phyloP scores from a whole-genome alignment of 2,888 invertebrate genomes.

The Caenorhabditis macrosperma region DNA sequence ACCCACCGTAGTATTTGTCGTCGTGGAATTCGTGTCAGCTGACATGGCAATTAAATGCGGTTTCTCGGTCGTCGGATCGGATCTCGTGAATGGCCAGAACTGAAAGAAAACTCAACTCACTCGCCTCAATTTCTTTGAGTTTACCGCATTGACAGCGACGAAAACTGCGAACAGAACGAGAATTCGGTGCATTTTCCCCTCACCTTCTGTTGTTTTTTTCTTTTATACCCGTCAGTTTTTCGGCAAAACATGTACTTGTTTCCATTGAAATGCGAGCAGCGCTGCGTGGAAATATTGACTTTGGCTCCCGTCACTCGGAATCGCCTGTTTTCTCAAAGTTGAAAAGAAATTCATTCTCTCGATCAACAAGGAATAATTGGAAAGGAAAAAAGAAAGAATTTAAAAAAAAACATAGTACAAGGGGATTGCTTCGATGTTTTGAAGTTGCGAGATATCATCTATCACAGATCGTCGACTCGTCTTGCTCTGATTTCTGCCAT shows the following conservation, averaged over 20 bases:
- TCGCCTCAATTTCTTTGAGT: not conserved
- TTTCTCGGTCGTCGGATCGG: constrained; percentile 5
- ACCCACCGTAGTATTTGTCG: not conserved
- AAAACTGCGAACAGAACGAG: not conserved
- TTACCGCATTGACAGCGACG: not conserved
- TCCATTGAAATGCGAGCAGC: not conserved
- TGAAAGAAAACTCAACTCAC: not conserved
- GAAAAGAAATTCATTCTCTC: constrained; percentile 1
- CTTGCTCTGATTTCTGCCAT: constrained; percentile 35
- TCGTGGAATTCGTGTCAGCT: not conserved
- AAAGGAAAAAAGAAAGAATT: not conserved
- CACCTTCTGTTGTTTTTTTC: not conserved
- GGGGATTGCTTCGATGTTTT: not conserved
- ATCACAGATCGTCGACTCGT: constrained; percentile 30
- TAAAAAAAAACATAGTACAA: not conserved
- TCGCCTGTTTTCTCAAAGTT: too few relatives aligned
- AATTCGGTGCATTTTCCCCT: not conserved
- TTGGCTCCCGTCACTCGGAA: not conserved
- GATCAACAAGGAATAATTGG: not conserved
- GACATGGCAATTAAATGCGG: not conserved
- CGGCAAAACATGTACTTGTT: constrained; percentile 10
- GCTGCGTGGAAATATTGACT: constrained; percentile 23
- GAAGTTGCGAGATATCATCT: not conserved
- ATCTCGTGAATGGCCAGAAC: constrained; percentile 22
- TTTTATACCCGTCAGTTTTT: constrained; percentile 1